Base-by-base conservation (phyloP, 2,888 invertebrate species). In the Keiferia lycopersicella region DNA sequence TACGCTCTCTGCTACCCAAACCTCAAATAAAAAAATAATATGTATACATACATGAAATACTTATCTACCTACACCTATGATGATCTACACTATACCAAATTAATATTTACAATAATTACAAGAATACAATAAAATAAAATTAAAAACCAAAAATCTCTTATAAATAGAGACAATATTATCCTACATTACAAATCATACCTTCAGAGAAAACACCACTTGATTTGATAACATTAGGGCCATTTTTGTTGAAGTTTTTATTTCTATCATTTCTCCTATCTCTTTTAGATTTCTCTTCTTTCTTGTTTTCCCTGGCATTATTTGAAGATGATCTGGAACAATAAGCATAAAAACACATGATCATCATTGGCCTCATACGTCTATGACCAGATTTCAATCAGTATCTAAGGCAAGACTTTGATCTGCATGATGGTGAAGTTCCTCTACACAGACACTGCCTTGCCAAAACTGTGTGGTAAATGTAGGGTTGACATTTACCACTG, bases 181-280 rank as follows among this genome's bases (percentile, higher is more conserved):
- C 45, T n/a, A 8, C 8, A 16, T n/a, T 8, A 8, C 8, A 34
- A 26, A 14, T 10, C 51, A 22, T 81, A 92, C 92, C 92, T 88
- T 92, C 91, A 53, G 92, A 91, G 70, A 92, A 92, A 2, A 92
- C 91, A 66, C 92, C 92, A 67, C 77, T 74, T 1, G 90, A 89
- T 67, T 90, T 91, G 50, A 91, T 88, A 63, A 91, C 75, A 57
- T 83, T 85, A 0, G 88, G 85, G 3, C 86, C 88, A 77, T 86
- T 83, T 68, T 73, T 87, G 6, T 73, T 87, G 4, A 76, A 69
- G 64, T 82, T 79, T 62, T 73, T 85, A 57, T 82, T 85, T 69
- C 71, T 81, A 59, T 86, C 81, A 70, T 83, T 84, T 68, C 73
- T 86, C 10, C 79, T 77, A 3, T 89, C 86, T 53, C 72, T 80